A percentile compares a stretch with the other conserved stretches of the same genome.
These are phyloP conservation scores for Nilaparvata lugens DNA, from an alignment of 1,140 invertebrate species.

Conservation along the genomic window DNA sequence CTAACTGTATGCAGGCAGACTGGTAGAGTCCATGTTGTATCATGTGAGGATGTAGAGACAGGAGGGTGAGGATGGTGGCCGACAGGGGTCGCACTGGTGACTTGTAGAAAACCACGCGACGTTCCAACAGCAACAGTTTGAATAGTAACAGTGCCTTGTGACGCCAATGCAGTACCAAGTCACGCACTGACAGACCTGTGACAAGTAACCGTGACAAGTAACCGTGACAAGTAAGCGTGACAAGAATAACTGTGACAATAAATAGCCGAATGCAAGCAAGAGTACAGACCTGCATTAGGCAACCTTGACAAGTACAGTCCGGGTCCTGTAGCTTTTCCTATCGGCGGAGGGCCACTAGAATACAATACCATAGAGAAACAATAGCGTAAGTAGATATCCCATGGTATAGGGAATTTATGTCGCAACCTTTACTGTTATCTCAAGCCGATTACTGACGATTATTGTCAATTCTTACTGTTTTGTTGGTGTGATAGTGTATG, in stretches of 20 bases:
- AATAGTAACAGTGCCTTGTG: conserved; percentile 91
- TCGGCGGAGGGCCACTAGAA: too few species aligned
- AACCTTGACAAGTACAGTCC: background rate
- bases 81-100: conserved; percentile 87
- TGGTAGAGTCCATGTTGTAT: conserved; percentile 78
- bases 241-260: background rate
- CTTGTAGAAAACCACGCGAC: conserved; percentile 85
- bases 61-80: conserved; percentile 72
- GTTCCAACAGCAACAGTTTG: conserved; percentile 85
- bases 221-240: background rate
- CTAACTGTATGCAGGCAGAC: conserved; percentile 70
- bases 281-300: background rate
- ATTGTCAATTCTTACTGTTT: too few species aligned
- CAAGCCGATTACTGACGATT: too few species aligned
- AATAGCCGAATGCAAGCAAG: background rate
- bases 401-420: too few species aligned
- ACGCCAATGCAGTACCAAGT: conserved; percentile 75
- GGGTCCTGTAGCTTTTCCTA: too few species aligned
- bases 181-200: conserved; percentile 66
- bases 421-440: too few species aligned
- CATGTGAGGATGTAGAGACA: conserved; percentile 84
- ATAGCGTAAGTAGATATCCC: too few species aligned
- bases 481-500: too few species aligned
- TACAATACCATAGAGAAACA: too few species aligned
- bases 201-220: conserved; percentile 14